Base-by-base conservation (phyloP, 2,113 vertebrate species). In the Brachionichthys hirsutus region DNA sequence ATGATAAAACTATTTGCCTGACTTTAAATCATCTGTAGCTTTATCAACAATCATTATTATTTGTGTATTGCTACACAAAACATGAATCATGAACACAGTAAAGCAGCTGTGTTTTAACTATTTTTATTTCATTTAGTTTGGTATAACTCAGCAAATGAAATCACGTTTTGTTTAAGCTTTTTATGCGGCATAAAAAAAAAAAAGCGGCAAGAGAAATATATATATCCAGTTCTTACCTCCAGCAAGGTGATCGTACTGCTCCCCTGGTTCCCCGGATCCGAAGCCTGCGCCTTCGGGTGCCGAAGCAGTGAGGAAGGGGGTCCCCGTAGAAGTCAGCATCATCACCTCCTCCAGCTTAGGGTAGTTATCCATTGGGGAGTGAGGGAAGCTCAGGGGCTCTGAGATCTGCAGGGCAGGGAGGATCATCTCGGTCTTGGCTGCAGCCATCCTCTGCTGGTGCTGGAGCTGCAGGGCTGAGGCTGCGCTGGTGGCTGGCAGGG, bases 291-390 rank as follows among this genome's bases (percentile, higher is more conserved):
- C 87, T 84, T 95, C 94, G 42, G 92, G 89, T 52, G 92, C 93
- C 1, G 93, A 86, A 46, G 93, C 91, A 9, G 92, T 92, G 48
- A 98, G 94, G 84, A 98, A 97, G 78, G 95, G 95, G 67, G 94
- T 93, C 40, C 94, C 94, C 42, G 92, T 92, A 15, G 95, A 89
- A 80, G 88, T 91, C 80, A 98, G 92, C 90, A 99, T 88, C 95
- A 98, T 96, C 94, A 98, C 97, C 87, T 99, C 97, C 74, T 99
- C 97, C 90, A 99, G 93, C 73, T 99, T 99, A 54, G 96, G 95
- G 64, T 99, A 99, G 91, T 95, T 95, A 93, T 98, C 97, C 95
- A 98, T 94, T 80, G 95, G 95, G 40, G 95, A 95, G 87, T 98
- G 96, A 73, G 96, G 95, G 83, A 98, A 98, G 86, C 92, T 92